Evolutionary conservation across 2,113 vertebrate genomes (phyloP), one percentile per base, ranked within the genome.

Genomic region (Coregonus clupeaformis): DNA sequence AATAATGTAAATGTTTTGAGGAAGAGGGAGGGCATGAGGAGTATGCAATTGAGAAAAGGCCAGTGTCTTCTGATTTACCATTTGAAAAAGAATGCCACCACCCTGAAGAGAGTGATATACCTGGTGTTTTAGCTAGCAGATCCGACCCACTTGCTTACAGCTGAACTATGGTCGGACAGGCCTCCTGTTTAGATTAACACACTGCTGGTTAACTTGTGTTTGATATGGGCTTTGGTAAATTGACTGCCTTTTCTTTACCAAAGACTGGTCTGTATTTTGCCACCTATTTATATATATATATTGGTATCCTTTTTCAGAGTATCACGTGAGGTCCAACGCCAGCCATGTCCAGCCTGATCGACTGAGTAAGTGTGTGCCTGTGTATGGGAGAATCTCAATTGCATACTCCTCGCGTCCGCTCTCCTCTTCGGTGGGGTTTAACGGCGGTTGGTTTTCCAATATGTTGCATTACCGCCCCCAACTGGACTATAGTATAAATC

Each of bases 111-210:
- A 87, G 98, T 99, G 72, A 94, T 96, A 71, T 99, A 98, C 90
- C 93, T 99, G 79, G 97, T 99, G 67, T 99, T 99, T 89, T 97
- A 99, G 87, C 97, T 99, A 92, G 98, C 98, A 16, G 98, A 99
- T 88, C 94, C 97, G 74, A 99, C 99, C 36, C 36, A 42, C 2
- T 42, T 42, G 36, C 36, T 42, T 42, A 42, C 9, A 42, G 36
- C 9, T 42, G 2, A 42, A 11, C 7, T 36, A 9, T 6, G 9
- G 36, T 36, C 2, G 36, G 36, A 36, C 36, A 9, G 36, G 36
- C 32, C 32, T 7, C 32, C n/a, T n/a, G n/a, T n/a, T n/a, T n/a
- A n/a, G n/a, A n/a, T n/a, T n/a, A n/a, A n/a, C n/a, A n/a, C n/a
- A n/a, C n/a, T n/a, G n/a, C n/a, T n/a, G n/a, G n/a, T n/a, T n/a